Percentiles rank a stretch among this genome's conserved stretches.
phyloP scores from a whole-genome alignment of 2,888 invertebrate species.

The Plutella xylostella region DNA sequence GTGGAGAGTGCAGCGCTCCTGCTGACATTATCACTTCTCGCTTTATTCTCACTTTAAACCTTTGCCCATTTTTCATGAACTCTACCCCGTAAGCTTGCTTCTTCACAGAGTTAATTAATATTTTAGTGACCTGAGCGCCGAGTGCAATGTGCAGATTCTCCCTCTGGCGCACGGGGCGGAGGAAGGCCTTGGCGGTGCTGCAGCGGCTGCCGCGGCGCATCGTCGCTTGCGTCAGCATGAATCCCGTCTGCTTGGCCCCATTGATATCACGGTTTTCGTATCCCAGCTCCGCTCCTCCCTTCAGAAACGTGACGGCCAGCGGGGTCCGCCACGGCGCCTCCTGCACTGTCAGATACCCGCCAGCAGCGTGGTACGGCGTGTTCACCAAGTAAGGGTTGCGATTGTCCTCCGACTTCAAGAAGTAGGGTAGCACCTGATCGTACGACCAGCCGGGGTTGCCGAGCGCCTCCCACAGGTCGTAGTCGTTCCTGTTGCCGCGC shows the following conservation, averaged over 20 bases:
- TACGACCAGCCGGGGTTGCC: constrained; percentile 92
- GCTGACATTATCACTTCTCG: constrained; percentile 88
- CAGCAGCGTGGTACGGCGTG: constrained; percentile 80
- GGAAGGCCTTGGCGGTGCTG: constrained; percentile 89
- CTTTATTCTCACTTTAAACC: constrained; percentile 76
- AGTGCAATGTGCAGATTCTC: constrained; percentile 84
- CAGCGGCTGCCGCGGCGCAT: constrained; percentile 87
- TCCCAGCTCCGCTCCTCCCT: constrained; percentile 85
- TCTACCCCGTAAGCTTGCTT: constrained; percentile 83
- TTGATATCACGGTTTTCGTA: constrained; percentile 85
- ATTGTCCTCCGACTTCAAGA: constrained; percentile 89
- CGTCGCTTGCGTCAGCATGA: constrained; percentile 89
- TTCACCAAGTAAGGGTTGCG: constrained; percentile 83
- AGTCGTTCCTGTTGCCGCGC: constrained; percentile 87
- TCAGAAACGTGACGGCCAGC: constrained; percentile 83
- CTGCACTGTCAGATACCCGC: constrained; percentile 86
- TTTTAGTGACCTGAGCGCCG: constrained; percentile 78
- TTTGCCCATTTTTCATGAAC: constrained; percentile 74
- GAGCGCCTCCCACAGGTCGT: constrained; percentile 85
- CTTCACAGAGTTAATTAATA: constrained; percentile 76
- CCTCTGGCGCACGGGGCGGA: constrained; percentile 82
- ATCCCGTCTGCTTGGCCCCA: constrained; percentile 85
- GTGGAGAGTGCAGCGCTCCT: constrained; percentile 90
- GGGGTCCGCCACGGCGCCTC: constrained; percentile 88
- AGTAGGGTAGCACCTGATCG: constrained; percentile 84